Evolutionary conservation across 2,888 invertebrate species (phyloP), one percentile per base, ranked within the genome.

Genomic region (Apodemia mormo): DNA sequence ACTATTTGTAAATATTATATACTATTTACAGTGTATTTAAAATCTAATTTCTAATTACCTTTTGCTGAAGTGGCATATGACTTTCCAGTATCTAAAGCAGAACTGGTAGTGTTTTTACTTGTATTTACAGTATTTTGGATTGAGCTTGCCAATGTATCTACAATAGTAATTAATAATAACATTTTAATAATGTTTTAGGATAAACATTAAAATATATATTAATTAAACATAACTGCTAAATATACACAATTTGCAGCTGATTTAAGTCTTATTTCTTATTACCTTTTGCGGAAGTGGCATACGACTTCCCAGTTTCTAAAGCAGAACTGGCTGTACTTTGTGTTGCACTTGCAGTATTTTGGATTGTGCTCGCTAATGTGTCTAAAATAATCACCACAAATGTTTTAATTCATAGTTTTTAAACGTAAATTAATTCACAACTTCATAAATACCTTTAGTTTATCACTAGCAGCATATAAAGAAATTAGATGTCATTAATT

Each of bases 121-220:
- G 79, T 76, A 72, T 86, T 83, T 75, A 86, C 76, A 67, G 86
- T 83, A 65, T 79, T 82, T 77, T 88, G 83, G 56, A 86, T 74
- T 33, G 85, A 80, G 77, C 76, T 83, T 76, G 87, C 83, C 72
- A 88, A 83, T 61, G 84, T 77, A 84, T 87, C 88, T 89, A 87
- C 69, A 83, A 74, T 66, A 76, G 72, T 61, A n/a, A 40, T 33
- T 9, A 40, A 9, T 40, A 40, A 40, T 40, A 40, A 9, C 8
- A 7, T 40, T 40, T 40, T 40, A 9, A 40, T 40, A 9, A 40
- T 40, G 40, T 1, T 40, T 40, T 1, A 9, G 1, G 9, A 40
- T 8, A 8, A 40, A 40, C 40, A 8, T 40, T 40, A 40, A 40
- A 40, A 40, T 40, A 8, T 40, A 8, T 8, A 40, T 7, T 40